Conservation (phyloP, 1,140 invertebrate genomes). For the Lordiphosa mommai region DNA sequence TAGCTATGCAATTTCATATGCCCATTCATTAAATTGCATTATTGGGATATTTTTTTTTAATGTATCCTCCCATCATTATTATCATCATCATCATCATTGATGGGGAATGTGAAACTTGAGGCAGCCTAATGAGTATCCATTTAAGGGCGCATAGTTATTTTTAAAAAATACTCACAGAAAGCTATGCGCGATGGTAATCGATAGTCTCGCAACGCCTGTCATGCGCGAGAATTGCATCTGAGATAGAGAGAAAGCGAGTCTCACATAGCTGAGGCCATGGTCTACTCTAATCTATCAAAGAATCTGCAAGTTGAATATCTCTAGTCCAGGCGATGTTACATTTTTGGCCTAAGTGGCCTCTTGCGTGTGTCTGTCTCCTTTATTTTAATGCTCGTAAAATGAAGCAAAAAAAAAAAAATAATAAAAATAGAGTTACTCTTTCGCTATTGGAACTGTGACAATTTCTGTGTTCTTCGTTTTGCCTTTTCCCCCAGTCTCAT, state of each 20-base stretch:
- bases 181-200: conserved; percentile 52
- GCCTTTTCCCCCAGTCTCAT: conserved; percentile 25
- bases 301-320: conserved; percentile 49
- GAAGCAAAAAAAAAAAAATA: neutral
- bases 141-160: conserved; percentile 7
- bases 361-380: conserved; percentile 40
- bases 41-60: too few species aligned
- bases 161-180: conserved; percentile 5
- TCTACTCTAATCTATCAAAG: conserved; percentile 54
- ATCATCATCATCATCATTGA: too few species aligned
- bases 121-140: conserved; percentile 5
- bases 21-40: too few species aligned
- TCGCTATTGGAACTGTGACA: conserved; percentile 41
- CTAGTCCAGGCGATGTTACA: conserved; percentile 38
- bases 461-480: conserved; percentile 46
- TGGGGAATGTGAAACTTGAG: neutral
- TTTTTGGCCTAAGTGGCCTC: conserved; percentile 71
- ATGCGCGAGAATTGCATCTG: conserved; percentile 61
- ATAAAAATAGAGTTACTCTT: neutral
- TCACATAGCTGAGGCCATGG: neutral
- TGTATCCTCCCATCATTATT: too few species aligned
- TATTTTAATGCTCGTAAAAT: conserved; percentile 12
- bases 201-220: conserved; percentile 69
- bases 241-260: conserved; percentile 32
- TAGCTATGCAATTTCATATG: too few species aligned